Evolutionary conservation across 2,797 vertebrate genomes (phyloP).

Genomic region (Bovichtus diacanthus): DNA sequence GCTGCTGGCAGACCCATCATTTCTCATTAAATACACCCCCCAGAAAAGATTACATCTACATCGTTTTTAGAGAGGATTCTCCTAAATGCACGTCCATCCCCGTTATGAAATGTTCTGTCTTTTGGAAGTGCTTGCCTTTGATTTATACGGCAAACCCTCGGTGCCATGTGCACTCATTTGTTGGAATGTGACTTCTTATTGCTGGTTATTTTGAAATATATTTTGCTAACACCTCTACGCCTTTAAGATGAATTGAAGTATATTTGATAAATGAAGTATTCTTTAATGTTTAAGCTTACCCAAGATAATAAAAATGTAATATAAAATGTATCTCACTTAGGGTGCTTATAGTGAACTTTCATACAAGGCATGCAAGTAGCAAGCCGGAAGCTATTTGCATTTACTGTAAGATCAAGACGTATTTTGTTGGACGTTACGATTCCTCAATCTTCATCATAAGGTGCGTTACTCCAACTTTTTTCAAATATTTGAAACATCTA

Average conservation of each 20-base stretch:
- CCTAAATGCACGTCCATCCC: background rate
- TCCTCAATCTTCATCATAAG: background rate
- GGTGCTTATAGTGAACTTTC: background rate
- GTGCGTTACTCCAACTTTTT: too few species aligned
- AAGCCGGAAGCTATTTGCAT: background rate
- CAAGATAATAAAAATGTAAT: background rate
- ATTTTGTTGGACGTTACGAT: background rate
- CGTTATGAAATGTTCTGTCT: background rate
- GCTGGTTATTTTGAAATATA: background rate
- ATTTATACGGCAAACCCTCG: background rate
- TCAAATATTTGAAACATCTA: too few species aligned
- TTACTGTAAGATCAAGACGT: background rate
- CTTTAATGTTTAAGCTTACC: background rate
- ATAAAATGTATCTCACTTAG: background rate
- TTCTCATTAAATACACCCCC: slow-evolving; percentile 1
- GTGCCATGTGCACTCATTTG: background rate
- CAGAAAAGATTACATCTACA: background rate
- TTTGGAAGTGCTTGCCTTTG: background rate
- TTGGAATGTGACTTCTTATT: background rate
- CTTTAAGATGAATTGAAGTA: background rate
- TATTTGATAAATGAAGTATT: too few species aligned
- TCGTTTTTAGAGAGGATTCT: background rate
- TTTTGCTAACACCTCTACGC: background rate
- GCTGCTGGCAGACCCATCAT: background rate
- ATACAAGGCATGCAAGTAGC: background rate